Conservation (phyloP, 2,888 invertebrate species). For the Macrophya annulata region DNA sequence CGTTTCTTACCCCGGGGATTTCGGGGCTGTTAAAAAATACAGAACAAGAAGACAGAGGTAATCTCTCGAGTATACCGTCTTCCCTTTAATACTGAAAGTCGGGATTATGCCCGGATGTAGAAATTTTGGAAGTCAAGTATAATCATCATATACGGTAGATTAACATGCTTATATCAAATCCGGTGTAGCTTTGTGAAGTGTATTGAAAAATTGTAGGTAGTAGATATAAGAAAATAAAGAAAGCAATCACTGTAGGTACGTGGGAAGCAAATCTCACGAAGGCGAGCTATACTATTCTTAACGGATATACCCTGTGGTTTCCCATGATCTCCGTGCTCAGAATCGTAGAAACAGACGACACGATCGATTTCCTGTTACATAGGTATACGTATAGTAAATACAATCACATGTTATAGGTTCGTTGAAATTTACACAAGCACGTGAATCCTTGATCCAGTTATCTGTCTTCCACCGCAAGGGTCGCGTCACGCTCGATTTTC, state of each 20-base stretch:
- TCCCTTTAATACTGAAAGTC: background rate
- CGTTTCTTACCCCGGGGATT: background rate
- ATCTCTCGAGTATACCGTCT: background rate
- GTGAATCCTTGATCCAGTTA: constrained; percentile 34
- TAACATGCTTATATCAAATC: background rate
- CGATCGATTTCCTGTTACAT: background rate
- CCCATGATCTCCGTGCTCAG: constrained; percentile 24
- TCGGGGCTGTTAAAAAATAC: constrained; percentile 9
- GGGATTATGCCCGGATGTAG: background rate
- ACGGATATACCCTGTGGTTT: constrained; percentile 13
- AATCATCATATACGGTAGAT: background rate
- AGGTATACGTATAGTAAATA: background rate
- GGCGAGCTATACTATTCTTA: background rate
- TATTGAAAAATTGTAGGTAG: background rate
- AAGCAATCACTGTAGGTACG: constrained; percentile 10
- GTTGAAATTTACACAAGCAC: background rate
- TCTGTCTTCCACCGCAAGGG: background rate
- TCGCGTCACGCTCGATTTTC: constrained; percentile 11
- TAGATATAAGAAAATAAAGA: background rate
- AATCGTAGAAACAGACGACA: background rate
- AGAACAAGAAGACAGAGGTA: background rate
- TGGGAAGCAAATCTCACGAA: background rate
- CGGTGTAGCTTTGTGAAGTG: background rate
- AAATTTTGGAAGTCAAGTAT: background rate
- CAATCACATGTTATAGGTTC: background rate